Evolutionary conservation across 2,888 invertebrate species (phyloP), one percentile per base, ranked within the genome.

Genomic region (Blera fallax): DNA sequence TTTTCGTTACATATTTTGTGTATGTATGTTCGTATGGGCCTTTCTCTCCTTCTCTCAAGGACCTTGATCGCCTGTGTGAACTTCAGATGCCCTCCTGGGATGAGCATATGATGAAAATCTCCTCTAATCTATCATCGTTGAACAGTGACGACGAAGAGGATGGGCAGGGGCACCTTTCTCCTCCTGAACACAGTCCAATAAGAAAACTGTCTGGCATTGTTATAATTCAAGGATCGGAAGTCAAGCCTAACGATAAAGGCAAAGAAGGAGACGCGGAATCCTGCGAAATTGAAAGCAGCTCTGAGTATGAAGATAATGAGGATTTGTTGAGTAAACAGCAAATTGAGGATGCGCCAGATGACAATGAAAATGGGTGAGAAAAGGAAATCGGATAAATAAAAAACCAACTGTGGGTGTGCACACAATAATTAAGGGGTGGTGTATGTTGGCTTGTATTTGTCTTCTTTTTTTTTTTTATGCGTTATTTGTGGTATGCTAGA

Each of bases 1-100:
- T 37, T 34, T 76, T 54, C 24, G 10, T 34, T 65, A 37, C 29
- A 21, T 50, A 24, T 45, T 56, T 34, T 34, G 10, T 69, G 34
- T 48, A n/a, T 37, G 37, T 14, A 16, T 27, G 16, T n/a, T n/a
- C n/a, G n/a, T n/a, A n/a, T n/a, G n/a, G n/a, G n/a, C n/a, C n/a
- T n/a, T n/a, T n/a, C n/a, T n/a, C n/a, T n/a, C 8, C 2, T 43
- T 24, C 54, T 16, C 45, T 16, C 21, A 82, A 89, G 88, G 92
- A 92, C 87, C 89, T 92, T 88, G 92, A 92, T 88, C 89, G 89
- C 2, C 69, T 92, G 83, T 90, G 90, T 87, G 89, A 90, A 5
- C 79, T 90, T 67, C 90, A 92, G 81, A 70, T 89, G 79, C 90
- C 91, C 6, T 87, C 87, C 32, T 88, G 89, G 60, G 90, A 90